Percentiles rank a stretch among this genome's conserved stretches.
phyloP scores from a whole-genome alignment of 2,888 invertebrate species.

The Arctia plantaginis region DNA sequence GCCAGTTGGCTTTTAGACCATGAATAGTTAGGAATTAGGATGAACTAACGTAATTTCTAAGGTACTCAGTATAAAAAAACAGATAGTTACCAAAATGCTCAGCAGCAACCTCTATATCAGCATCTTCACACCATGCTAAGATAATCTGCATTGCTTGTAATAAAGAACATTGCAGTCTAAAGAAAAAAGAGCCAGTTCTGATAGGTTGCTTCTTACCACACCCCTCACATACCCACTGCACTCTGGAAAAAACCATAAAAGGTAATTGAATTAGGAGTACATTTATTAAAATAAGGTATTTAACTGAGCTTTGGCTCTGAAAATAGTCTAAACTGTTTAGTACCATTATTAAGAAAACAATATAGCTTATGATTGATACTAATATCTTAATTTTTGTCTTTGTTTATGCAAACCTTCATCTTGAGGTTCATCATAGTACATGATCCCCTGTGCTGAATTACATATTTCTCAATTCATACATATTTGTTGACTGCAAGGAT shows the following conservation, averaged over 20 bases:
- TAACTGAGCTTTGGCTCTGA: neutral
- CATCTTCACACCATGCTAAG: constrained; percentile 89
- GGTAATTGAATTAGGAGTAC: neutral
- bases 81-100: constrained; percentile 82
- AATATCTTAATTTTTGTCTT: neutral
- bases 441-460: too few species aligned
- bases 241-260: constrained; percentile 54
- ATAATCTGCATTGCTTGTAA: constrained; percentile 87
- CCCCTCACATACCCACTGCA: constrained; percentile 77
- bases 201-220: constrained; percentile 74
- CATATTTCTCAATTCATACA: too few species aligned
- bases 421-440: too few species aligned
- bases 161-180: constrained; percentile 88
- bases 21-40: too few species aligned
- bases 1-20: too few species aligned
- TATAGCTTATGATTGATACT: neutral
- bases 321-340: neutral
- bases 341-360: neutral
- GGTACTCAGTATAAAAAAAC: neutral
- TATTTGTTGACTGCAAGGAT: too few species aligned
- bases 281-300: neutral
- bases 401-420: neutral
- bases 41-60: neutral
- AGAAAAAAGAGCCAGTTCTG: constrained; percentile 86
- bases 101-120: constrained; percentile 81